phyloP scores from a whole-genome alignment of 1,140 invertebrate genomes.

The Periplaneta americana region DNA sequence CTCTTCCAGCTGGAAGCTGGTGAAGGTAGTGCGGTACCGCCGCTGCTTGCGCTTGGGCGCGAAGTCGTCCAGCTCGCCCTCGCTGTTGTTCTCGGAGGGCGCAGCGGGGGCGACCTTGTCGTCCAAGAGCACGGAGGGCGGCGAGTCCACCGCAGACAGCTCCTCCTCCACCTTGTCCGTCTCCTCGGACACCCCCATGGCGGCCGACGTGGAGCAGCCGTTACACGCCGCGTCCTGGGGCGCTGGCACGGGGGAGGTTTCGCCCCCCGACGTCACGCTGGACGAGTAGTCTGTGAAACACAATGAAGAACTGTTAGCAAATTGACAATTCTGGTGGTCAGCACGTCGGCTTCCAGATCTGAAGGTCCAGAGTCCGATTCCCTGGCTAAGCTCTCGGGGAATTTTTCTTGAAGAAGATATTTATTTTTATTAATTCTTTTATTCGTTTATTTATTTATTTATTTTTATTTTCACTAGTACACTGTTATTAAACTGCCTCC shows the following conservation, averaged over 20 bases:
- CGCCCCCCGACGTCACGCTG: neutral
- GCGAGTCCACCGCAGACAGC: neutral
- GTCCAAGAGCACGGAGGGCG: neutral
- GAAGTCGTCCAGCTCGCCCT: conserved; percentile 73
- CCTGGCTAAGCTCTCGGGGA: too few relatives aligned
- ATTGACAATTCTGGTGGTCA: too few relatives aligned
- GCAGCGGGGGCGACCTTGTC: conserved; percentile 23
- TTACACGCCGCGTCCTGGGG: neutral
- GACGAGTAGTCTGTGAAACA: neutral
- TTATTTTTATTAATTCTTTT: too few relatives aligned
- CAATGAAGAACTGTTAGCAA: too few relatives aligned
- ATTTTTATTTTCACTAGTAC: too few relatives aligned
- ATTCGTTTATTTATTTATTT: too few relatives aligned
- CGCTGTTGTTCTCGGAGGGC: conserved; percentile 60
- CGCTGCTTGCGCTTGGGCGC: conserved; percentile 84
- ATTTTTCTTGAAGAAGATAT: too few relatives aligned
- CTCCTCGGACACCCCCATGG: neutral
- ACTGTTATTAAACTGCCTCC: too few relatives aligned
- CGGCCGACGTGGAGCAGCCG: neutral
- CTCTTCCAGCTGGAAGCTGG: conserved; percentile 92
- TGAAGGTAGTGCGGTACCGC: conserved; percentile 90
- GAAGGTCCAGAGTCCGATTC: too few relatives aligned
- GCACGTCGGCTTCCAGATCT: too few relatives aligned
- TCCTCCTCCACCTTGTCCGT: neutral
- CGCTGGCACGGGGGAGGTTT: neutral